Evolutionary conservation across 2,113 vertebrate genomes (phyloP), one percentile per base, ranked within the genome.

Genomic region (Bagarius yarrelli): DNA sequence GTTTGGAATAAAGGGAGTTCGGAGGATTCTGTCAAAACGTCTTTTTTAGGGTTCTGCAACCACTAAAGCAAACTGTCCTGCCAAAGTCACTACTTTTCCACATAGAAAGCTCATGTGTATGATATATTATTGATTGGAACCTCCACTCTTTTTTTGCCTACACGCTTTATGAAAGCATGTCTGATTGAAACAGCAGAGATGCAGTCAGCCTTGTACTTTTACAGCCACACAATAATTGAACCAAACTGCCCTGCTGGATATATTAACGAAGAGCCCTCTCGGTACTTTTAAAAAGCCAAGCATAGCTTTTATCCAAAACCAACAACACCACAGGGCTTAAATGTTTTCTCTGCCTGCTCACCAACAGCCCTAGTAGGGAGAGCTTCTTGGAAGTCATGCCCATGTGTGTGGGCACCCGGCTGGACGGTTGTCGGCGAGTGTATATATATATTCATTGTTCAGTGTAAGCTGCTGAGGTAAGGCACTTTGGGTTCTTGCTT

Each of bases 261-360:
- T 87, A 90, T 90, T 84, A 83, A 86, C 70, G 55, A 73, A 73
- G 30, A 34, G 27, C 83, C 63, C 36, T 60, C 74, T 30, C 21
- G 74, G 57, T 60, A 60, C 56, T 76, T 76, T 60, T 47, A 21
- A 61, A 83, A 86, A 84, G 87, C 88, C 86, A 79, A 87, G 88
- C 89, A 86, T 57, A 85, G 47, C 13, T 82, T 71, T 64, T 55
- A 44, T 90, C 91, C 89, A 90, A 89, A 64, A 89, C 83, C 76
- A 91, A 90, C 89, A 89, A 27, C 74, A 53, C 76, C 59, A 81
- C 85, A 86, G 80, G 79, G 70, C 85, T 83, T 74, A 84, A 85
- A 86, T 87, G 79, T 80, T 86, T 76, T 71, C 83, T 80, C 83
- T 82, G 75, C 50, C 36, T 87, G 84, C 88, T 89, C 89, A 89